phyloP scores from a whole-genome alignment of 2,113 vertebrate genomes.

The Zapus hudsonius region DNA sequence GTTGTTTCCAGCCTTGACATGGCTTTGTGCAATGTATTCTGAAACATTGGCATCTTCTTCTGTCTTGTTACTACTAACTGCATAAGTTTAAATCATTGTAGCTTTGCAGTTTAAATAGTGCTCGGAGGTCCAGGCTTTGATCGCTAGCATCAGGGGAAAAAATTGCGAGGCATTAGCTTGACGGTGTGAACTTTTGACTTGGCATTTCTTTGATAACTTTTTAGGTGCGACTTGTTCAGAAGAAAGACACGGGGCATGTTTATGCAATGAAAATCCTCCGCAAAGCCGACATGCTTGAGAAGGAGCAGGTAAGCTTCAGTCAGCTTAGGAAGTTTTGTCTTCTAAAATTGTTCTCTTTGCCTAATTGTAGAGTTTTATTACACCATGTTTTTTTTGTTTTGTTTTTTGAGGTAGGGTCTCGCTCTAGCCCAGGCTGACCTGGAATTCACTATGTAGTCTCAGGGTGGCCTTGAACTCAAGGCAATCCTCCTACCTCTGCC shows the following conservation, averaged over 20 bases:
- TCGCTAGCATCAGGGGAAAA: neutral
- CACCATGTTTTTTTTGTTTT: no score
- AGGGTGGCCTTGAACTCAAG: no score
- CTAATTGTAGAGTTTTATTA: conserved; percentile 46
- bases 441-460: no score
- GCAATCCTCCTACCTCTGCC: no score
- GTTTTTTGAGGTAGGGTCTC: no score
- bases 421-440: no score
- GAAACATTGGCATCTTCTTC: neutral
- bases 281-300: conserved; percentile 99
- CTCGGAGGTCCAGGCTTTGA: neutral
- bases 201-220: neutral
- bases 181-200: neutral
- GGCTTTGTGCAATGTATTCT: neutral
- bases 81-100: conserved; percentile 35
- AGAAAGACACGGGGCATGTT: conserved; percentile 98
- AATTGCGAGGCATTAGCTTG: neutral
- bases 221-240: conserved; percentile 97
- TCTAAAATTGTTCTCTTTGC: conserved; percentile 9
- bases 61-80: conserved; percentile 47
- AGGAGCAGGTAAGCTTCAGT: conserved; percentile 92
- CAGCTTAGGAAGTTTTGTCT: conserved; percentile 1
- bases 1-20: neutral
- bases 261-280: conserved; percentile 99
- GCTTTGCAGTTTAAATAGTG: conserved; percentile 18